Evolutionary conservation across 2,797 vertebrate genomes (phyloP), one percentile per base, ranked within the genome.

Genomic region (Myripristis murdjan): DNA sequence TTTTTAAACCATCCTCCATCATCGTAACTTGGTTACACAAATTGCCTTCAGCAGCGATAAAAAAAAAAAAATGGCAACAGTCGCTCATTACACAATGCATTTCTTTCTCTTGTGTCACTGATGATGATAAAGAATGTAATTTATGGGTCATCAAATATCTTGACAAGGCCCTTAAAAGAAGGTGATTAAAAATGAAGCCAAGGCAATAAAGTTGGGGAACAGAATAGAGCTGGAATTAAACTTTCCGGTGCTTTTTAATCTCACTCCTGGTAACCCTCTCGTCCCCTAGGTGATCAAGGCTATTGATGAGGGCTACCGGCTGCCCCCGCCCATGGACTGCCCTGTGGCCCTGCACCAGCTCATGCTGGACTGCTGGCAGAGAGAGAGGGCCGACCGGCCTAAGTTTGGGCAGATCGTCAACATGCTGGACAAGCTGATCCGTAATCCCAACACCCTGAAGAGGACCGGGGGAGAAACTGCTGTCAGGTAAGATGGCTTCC

Each of bases 401-500:
- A 99, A 98, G 83, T 99, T 98, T 64, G 97, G 97, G 79, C 98
- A 99, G 94, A 99, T 99, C 2, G 97, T 99, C 93, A 99, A 98
- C 95, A 99, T 99, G 97, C 91, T 99, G 92, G 98, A 99, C 95
- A 99, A 99, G 89, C 97, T 99, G 79, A 99, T 99, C 91, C 97
- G 98, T 74, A 99, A 99, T 82, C 98, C 98, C 62, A 98, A 96
- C 94, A 97, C 96, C 63, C 93, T 99, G 87, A 99, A 99, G 94
- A 97, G 97, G 92, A 99, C 96, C 0, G 96, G 97, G 39, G 95
- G 95, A 0, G 96, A 98, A 77, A 92, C 92, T 66, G 82, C 94
- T 77, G 82, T 82, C 80, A 97, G 97, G 97, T 98, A 77, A 91
- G 93, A 55, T 28, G 14, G 2, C 9, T 5, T 20, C 3, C 3